These are phyloP conservation scores for Halcyon malimbica DNA, from an alignment of 2,113 vertebrate genomes.

Conservation along the genomic window DNA sequence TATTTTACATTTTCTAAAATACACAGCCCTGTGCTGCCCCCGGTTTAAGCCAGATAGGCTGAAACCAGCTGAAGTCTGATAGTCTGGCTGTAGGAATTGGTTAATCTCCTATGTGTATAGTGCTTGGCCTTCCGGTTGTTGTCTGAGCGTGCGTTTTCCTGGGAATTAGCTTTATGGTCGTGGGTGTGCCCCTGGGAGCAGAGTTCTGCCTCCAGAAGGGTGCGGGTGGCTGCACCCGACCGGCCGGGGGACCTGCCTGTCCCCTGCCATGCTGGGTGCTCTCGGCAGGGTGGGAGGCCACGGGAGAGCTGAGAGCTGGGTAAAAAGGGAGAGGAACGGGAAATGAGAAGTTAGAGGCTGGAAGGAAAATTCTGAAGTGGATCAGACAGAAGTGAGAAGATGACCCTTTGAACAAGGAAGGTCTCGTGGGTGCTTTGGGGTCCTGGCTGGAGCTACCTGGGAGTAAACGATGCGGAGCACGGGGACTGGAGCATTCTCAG, in stretches of 20 bases:
- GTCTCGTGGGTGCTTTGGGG: not conserved
- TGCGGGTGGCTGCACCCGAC: not conserved
- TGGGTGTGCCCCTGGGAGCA: not conserved
- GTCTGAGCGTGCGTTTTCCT: accelerated
- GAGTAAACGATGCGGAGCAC: accelerated
- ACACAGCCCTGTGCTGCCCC: not conserved
- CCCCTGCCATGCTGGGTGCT: accelerated
- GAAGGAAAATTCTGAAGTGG: not conserved
- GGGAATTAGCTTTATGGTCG: accelerated
- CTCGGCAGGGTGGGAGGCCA: accelerated
- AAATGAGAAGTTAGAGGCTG: not conserved
- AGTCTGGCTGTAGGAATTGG: not conserved
- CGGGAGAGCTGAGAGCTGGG: not conserved
- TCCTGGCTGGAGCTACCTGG: not conserved
- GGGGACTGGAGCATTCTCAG: not conserved
- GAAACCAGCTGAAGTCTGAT: not conserved
- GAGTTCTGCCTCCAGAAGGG: not conserved
- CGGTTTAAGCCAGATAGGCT: accelerated
- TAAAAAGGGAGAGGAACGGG: too few species aligned
- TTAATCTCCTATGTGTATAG: accelerated
- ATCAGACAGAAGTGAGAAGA: not conserved
- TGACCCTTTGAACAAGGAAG: not conserved
- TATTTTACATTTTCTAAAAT: not conserved
- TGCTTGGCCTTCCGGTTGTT: not conserved
- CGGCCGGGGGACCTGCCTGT: accelerated